phyloP scores from a whole-genome alignment of 2,888 invertebrate species.

The Alentia gelatinosa region DNA sequence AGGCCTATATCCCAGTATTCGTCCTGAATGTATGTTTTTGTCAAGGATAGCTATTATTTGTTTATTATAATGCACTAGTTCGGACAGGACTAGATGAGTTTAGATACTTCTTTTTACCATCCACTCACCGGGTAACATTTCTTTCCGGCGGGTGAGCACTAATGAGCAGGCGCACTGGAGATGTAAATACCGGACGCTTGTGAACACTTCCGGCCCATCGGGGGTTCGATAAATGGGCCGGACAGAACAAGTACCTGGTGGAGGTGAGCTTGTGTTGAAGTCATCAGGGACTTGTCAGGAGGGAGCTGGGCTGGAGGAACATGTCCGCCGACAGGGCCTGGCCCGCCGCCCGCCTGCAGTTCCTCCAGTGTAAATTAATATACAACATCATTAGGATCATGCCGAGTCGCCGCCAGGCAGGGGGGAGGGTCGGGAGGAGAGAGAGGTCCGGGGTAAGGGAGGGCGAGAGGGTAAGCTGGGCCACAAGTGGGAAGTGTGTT shows the following conservation, averaged over 20 bases:
- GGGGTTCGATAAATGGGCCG: slow-evolving; percentile 21
- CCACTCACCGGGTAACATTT: not conserved
- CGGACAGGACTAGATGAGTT: too few relatives aligned
- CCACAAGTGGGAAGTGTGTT: not conserved
- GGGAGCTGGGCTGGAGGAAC: not conserved
- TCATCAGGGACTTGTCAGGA: not conserved
- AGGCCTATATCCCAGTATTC: too few relatives aligned
- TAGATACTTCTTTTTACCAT: too few relatives aligned
- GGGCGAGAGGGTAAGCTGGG: not conserved
- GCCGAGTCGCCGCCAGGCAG: not conserved
- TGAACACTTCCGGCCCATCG: not conserved
- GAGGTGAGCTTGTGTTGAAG: not conserved
- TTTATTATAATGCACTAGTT: too few relatives aligned
- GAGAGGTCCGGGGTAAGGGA: not conserved
- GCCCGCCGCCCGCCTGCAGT: not conserved
- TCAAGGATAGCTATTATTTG: too few relatives aligned
- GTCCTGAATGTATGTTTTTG: too few relatives aligned
- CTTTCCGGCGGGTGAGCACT: not conserved
- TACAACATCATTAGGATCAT: slow-evolving; percentile 22
- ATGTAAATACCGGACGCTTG: slow-evolving; percentile 26
- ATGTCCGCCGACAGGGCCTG: not conserved
- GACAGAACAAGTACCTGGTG: not conserved
- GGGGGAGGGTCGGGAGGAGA: not conserved
- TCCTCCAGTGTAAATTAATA: slow-evolving; percentile 10
- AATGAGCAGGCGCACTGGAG: slow-evolving; percentile 1